Evolutionary conservation across 2,113 vertebrate genomes (phyloP), one percentile per base, ranked within the genome.

Genomic region (Euleptes europaea): DNA sequence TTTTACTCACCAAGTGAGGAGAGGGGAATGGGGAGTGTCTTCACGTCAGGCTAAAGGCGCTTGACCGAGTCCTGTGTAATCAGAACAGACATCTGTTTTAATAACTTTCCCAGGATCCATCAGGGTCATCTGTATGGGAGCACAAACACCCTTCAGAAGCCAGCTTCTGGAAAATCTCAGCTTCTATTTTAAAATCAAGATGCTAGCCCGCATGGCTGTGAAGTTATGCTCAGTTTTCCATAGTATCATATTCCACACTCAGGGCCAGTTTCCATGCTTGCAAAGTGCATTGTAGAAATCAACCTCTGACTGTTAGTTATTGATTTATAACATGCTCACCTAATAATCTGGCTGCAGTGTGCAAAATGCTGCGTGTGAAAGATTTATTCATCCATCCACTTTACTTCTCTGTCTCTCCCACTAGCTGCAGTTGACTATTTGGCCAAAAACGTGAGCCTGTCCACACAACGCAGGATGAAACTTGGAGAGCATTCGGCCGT

Each of bases 381-480:
- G 8, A 28, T 3, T 31, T 1, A 17, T 28, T 40, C 80, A 57
- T 33, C 5, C 42, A 2, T 17, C 33, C 15, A 28, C 40, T 49
- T 79, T 28, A 12, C 0, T 65, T 66, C 73, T 85, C 44, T 77
- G 42, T 88, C 6, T 54, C 17, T 92, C 7, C 74, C 72, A 14
- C 47, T 78, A 98, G 99, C 97, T 33, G 99, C 99, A 40, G 99
- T 99, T 38, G 99, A 99, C 95, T 99, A 99, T 94, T 95, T 99
- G 97, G 98, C 99, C 92, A 99, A 99, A 96, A 99, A 99, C 35
- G 98, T 99, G 91, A 98, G 99, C 94, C 96, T 99, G 93, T 98
- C 98, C 90, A 98, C 98, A 73, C 99, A 99, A 96, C 97, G 99
- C 83, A 97, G 99, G 94, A 99, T 99, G 98, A 99, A 99, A 93